Percentiles rank a stretch among this genome's conserved stretches.
Evolutionary conservation across 2,888 invertebrate genomes (phyloP).

Genomic region (Ichneumon xanthorius): DNA sequence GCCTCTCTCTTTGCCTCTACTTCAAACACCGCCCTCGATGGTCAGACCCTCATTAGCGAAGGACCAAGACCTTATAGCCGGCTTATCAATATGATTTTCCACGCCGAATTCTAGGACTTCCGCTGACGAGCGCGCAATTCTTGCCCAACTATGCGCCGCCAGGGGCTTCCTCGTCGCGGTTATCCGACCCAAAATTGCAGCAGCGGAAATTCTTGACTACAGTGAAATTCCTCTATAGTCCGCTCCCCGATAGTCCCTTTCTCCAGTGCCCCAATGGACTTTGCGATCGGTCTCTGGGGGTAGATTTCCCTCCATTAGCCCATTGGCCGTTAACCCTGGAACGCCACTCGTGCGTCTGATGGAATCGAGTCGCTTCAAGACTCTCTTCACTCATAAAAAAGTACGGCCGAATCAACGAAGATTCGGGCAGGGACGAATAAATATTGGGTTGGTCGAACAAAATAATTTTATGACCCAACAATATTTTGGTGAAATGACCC

Average conservation of each 20-base stretch:
- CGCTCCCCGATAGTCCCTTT: background rate
- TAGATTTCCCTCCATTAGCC: background rate
- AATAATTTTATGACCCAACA: too few relatives aligned
- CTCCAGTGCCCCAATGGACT: background rate
- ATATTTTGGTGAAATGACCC: too few relatives aligned
- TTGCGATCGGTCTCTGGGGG: background rate
- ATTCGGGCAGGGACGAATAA: too few relatives aligned
- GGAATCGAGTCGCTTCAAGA: background rate
- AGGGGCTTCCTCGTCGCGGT: background rate
- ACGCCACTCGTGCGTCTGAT: background rate
- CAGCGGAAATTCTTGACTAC: background rate
- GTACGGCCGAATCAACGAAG: too few relatives aligned
- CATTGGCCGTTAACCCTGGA: background rate
- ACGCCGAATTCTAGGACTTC: conserved; percentile 31
- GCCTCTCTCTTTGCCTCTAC: background rate
- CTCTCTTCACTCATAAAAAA: background rate
- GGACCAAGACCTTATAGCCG: background rate
- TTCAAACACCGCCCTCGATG: conserved; percentile 4
- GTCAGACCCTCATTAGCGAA: conserved; percentile 43
- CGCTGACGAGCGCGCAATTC: background rate
- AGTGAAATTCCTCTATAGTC: background rate
- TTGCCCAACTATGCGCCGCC: background rate
- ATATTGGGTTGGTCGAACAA: too few relatives aligned
- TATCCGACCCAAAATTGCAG: conserved; percentile 48
- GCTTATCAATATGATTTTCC: conserved; percentile 58